Percentiles rank a stretch among this genome's conserved stretches.
Evolutionary conservation across 2,888 invertebrate genomes (phyloP).

Genomic region (Blera fallax): DNA sequence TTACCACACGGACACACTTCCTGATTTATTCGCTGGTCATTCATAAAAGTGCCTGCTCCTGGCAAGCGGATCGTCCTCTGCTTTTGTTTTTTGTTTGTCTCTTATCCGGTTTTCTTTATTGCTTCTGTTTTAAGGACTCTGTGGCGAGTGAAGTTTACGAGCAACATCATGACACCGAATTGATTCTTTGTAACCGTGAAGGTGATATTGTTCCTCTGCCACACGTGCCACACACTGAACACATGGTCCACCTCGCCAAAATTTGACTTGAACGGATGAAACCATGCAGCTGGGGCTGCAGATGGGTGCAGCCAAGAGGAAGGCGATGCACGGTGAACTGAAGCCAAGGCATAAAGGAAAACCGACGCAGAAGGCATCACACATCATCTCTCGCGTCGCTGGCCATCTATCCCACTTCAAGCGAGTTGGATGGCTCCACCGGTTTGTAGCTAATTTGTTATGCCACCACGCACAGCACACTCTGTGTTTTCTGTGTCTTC

Average conservation of each 20-base stretch:
- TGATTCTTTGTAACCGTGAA: constrained; percentile 29
- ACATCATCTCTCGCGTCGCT: constrained; percentile 32
- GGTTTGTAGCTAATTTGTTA: constrained; percentile 56
- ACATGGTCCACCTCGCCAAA: constrained; percentile 5
- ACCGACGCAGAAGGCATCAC: constrained; percentile 34
- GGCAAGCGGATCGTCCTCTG: neutral
- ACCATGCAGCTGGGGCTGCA: constrained; percentile 8
- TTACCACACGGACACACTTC: constrained; percentile 1
- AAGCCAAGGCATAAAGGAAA: neutral
- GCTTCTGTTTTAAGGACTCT: constrained; percentile 9
- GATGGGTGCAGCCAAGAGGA: constrained; percentile 25
- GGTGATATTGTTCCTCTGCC: constrained; percentile 30
- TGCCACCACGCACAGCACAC: constrained; percentile 52
- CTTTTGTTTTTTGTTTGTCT: neutral
- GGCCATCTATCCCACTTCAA: neutral
- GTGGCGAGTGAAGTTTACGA: constrained; percentile 38
- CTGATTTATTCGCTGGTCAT: constrained; percentile 37
- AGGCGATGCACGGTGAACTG: neutral
- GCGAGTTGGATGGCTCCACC: constrained; percentile 22
- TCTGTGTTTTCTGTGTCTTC: constrained; percentile 18
- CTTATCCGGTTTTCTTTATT: neutral
- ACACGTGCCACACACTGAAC: constrained; percentile 56
- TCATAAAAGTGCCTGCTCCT: neutral
- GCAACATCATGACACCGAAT: constrained; percentile 9
- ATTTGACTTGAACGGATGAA: constrained; percentile 20